phyloP scores from a whole-genome alignment of 2,797 vertebrate genomes.

The Acropternis orthonyx region DNA sequence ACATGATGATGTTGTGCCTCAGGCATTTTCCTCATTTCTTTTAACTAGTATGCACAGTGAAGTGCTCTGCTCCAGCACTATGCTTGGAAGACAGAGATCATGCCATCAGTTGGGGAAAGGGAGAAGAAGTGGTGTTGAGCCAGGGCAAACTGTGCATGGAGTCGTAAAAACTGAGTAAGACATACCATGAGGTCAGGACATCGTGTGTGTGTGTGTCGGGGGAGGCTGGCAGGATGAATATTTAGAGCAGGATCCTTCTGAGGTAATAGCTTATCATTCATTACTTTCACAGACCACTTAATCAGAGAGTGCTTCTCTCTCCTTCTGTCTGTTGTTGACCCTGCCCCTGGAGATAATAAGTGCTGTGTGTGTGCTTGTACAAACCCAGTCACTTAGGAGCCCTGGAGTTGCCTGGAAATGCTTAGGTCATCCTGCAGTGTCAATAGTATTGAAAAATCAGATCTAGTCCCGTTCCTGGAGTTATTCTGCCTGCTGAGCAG shows the following conservation, averaged over 20 bases:
- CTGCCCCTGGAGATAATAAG: neutral
- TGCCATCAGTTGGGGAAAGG: neutral
- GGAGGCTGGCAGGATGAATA: neutral
- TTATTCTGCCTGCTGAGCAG: neutral
- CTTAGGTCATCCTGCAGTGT: neutral
- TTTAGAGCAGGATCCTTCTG: slow-evolving; percentile 9
- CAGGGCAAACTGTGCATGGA: neutral
- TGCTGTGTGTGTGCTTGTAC: neutral
- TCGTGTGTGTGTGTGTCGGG: neutral
- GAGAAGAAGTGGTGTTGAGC: neutral
- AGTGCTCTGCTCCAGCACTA: neutral
- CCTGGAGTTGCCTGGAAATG: neutral
- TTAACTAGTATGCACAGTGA: neutral
- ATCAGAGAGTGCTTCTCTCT: neutral
- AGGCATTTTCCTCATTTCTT: neutral
- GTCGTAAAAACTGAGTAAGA: neutral
- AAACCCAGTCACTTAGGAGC: neutral
- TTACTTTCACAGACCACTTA: slow-evolving; percentile 29
- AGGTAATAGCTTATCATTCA: slow-evolving; percentile 19
- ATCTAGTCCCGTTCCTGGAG: neutral
- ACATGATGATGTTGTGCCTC: neutral
- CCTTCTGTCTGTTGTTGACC: slow-evolving; percentile 16
- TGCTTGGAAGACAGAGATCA: neutral
- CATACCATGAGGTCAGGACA: neutral
- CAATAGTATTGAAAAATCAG: neutral